Conservation (phyloP, 2,888 invertebrate species). For the Kuschelorhynchus macadamiae region DNA sequence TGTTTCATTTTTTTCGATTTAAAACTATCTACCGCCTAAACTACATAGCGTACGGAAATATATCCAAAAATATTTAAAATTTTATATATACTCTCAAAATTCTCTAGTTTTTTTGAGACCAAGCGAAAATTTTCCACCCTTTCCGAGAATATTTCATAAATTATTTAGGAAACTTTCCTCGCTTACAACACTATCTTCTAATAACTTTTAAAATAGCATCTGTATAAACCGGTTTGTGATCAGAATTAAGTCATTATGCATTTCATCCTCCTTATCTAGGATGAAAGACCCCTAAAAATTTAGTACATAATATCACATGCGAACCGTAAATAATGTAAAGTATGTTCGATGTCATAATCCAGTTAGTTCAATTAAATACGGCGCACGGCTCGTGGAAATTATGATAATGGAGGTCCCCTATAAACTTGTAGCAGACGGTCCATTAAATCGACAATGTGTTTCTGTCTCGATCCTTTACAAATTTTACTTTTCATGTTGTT, state of each 20-base stretch:
- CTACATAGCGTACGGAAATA: too few species aligned
- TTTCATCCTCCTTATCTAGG: slow-evolving; percentile 8
- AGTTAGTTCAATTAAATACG: slow-evolving; percentile 24
- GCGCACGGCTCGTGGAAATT: slow-evolving; percentile 35
- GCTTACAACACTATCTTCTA: too few species aligned
- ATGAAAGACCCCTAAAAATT: slow-evolving; percentile 21
- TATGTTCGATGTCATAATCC: slow-evolving; percentile 34
- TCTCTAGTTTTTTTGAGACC: too few species aligned
- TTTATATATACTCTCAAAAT: too few species aligned
- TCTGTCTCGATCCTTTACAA: not conserved
- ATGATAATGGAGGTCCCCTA: slow-evolving; percentile 37
- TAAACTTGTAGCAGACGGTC: slow-evolving; percentile 6
- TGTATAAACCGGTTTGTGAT: slow-evolving; percentile 20
- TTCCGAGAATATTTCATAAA: too few species aligned
- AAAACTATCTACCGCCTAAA: too few species aligned
- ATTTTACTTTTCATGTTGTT: too few species aligned
- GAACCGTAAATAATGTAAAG: slow-evolving; percentile 31
- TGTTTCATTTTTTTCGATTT: too few species aligned
- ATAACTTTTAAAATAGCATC: not conserved
- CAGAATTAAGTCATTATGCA: not conserved
- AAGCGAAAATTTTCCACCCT: too few species aligned
- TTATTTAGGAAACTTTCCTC: too few species aligned
- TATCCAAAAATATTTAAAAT: too few species aligned
- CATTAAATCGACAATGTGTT: not conserved
- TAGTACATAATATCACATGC: slow-evolving; percentile 10